phyloP scores from a whole-genome alignment of 2,113 vertebrate genomes.

The Daboia siamensis region DNA sequence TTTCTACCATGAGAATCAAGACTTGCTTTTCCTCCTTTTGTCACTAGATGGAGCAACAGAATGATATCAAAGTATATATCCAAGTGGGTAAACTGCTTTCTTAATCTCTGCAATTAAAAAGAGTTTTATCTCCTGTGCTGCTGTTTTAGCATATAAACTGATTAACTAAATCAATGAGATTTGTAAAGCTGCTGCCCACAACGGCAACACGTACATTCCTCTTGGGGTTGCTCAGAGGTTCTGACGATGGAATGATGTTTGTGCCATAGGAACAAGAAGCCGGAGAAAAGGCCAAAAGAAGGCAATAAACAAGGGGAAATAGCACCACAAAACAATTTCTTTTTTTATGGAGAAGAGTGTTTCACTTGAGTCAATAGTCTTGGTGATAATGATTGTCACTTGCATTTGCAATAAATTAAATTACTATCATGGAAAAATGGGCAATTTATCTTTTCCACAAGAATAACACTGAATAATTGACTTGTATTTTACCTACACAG shows the following conservation, averaged over 20 bases:
- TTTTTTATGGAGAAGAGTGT: background rate
- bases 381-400: background rate
- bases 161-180: slow-evolving; percentile 14
- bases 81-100: background rate
- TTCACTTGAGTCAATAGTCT: background rate
- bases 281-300: background rate
- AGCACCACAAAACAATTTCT: background rate
- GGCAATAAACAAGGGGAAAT: background rate
- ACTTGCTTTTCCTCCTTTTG: background rate
- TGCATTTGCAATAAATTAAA: background rate
- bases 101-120: slow-evolving; percentile 9
- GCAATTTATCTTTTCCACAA: background rate
- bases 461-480: background rate
- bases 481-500: background rate
- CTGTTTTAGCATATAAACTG: background rate
- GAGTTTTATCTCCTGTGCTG: slow-evolving; percentile 5
- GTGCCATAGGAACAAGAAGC: background rate
- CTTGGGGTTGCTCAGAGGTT: slow-evolving; percentile 23
- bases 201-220: background rate
- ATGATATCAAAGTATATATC: slow-evolving; percentile 9
- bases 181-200: background rate
- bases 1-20: background rate
- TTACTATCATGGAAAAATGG: background rate
- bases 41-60: slow-evolving; percentile 55
- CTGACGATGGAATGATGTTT: background rate